Percentiles rank a stretch among this genome's conserved stretches.
Evolutionary conservation across 2,888 invertebrate genomes (phyloP).

Genomic region (Diadegma fenestrale): DNA sequence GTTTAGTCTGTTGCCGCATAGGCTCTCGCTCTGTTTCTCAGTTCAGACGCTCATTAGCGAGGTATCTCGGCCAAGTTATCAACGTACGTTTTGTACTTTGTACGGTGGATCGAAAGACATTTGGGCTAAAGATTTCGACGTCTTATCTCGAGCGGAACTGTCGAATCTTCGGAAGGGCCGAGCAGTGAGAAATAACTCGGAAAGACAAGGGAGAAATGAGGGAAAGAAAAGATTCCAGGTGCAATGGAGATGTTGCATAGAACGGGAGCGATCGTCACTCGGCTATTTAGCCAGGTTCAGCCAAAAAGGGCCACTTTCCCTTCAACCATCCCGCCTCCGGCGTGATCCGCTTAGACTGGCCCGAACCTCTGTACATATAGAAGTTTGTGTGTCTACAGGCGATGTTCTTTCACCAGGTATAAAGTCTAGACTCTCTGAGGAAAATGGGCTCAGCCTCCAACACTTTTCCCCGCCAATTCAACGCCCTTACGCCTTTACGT

Average conservation of each 20-base stretch:
- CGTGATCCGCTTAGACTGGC: constrained; percentile 62
- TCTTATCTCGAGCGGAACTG: constrained; percentile 51
- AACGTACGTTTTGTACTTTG: constrained; percentile 54
- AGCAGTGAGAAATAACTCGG: not conserved
- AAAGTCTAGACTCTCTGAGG: not conserved
- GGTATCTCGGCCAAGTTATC: constrained; percentile 39
- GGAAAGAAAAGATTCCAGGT: constrained; percentile 60
- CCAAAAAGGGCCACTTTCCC: constrained; percentile 45
- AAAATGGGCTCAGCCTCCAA: not conserved
- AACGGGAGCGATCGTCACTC: constrained; percentile 39
- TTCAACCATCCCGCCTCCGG: constrained; percentile 36
- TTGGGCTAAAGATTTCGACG: not conserved
- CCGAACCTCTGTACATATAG: constrained; percentile 27
- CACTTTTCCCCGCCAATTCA: not conserved
- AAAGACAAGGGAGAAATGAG: constrained; percentile 3
- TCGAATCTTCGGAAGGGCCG: constrained; percentile 3
- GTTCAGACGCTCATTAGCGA: constrained; percentile 22
- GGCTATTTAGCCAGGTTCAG: constrained; percentile 37
- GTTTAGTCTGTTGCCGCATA: not conserved
- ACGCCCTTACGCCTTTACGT: not conserved
- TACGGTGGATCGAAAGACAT: constrained; percentile 30
- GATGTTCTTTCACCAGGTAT: not conserved
- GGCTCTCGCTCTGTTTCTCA: no score
- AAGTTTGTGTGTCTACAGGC: not conserved
- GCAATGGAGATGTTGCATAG: constrained; percentile 43